Conservation (phyloP, 2,888 invertebrate genomes). For the Amblyteles armatorius region DNA sequence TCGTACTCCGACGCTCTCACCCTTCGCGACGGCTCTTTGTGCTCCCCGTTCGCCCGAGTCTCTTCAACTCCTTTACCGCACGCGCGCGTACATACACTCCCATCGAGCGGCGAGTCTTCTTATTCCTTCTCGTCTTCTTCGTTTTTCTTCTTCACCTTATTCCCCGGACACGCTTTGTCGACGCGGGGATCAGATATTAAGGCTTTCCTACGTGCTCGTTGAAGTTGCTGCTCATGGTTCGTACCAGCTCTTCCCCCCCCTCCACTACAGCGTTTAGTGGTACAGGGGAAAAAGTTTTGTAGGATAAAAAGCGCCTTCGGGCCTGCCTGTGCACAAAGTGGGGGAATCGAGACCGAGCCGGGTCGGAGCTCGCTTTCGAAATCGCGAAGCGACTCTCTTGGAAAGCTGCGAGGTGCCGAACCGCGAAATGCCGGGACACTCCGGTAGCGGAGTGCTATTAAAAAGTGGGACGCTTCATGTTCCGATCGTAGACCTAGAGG, state of each 20-base stretch:
- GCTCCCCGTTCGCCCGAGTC: constrained; percentile 39
- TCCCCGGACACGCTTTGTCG: constrained; percentile 43
- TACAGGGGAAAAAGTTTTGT: constrained; percentile 15
- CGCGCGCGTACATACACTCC: constrained; percentile 1
- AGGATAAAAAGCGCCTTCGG: constrained; percentile 5
- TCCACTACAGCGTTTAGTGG: neutral
- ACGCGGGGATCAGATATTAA: constrained; percentile 41
- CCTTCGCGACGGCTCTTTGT: constrained; percentile 57
- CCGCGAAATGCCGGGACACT: neutral
- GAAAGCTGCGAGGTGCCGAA: neutral
- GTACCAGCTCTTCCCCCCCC: neutral
- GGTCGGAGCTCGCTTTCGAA: neutral
- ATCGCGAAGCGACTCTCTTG: neutral
- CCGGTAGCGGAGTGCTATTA: neutral
- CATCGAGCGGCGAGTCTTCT: neutral
- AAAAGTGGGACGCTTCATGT: neutral
- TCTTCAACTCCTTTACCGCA: constrained; percentile 48
- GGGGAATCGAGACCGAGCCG: constrained; percentile 6
- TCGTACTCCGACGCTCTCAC: constrained; percentile 21
- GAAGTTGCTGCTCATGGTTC: neutral
- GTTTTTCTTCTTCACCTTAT: constrained; percentile 40
- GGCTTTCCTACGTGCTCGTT: constrained; percentile 3
- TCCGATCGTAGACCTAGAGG: neutral
- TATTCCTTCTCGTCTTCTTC: constrained; percentile 6
- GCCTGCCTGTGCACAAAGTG: neutral